phyloP scores from a whole-genome alignment of 2,113 vertebrate species.

The Petroica traversi region DNA sequence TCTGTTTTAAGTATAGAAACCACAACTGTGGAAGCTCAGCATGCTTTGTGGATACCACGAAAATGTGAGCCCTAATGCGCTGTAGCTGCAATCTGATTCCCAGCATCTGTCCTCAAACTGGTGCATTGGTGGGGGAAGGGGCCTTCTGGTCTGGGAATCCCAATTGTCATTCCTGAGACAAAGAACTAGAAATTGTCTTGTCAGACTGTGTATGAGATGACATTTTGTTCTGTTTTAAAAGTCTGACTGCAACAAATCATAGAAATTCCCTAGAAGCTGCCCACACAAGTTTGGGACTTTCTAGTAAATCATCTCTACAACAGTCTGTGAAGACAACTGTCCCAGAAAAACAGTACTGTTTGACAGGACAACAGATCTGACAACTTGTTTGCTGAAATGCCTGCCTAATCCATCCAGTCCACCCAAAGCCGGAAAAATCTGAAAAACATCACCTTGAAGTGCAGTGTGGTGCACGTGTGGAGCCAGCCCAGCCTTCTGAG shows the following conservation, averaged over 20 bases:
- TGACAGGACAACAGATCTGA: not conserved
- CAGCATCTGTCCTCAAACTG: conserved; percentile 35
- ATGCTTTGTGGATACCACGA: conserved; percentile 19
- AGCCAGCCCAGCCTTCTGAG: not conserved
- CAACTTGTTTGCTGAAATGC: not conserved
- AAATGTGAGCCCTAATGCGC: not conserved
- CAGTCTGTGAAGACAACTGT: not conserved
- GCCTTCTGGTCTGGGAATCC: not conserved
- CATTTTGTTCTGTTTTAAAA: not conserved
- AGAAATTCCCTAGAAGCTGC: not conserved
- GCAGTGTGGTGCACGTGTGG: not conserved
- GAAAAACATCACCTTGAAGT: not conserved
- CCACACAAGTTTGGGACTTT: not conserved
- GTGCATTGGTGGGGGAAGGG: not conserved
- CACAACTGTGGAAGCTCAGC: conserved; percentile 57
- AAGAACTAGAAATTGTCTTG: not conserved
- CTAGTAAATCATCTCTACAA: not conserved
- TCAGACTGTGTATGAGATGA: not conserved
- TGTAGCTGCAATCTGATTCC: conserved; percentile 57
- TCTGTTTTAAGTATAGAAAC: conserved; percentile 58
- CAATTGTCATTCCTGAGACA: not conserved
- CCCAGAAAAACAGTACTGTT: not conserved
- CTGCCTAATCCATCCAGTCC: not conserved
- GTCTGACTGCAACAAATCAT: not conserved
- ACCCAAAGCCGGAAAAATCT: not conserved